phyloP scores from a whole-genome alignment of 2,888 invertebrate genomes.

The Sepiola atlantica region DNA sequence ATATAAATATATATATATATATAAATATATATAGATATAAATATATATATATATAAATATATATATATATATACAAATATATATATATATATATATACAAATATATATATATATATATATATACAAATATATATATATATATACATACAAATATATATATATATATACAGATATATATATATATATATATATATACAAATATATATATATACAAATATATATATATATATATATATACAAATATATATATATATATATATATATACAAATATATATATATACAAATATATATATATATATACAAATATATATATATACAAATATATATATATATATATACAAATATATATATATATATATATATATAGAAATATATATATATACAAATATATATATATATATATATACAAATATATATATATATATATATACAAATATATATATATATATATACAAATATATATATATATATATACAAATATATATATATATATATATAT shows the following conservation, averaged over 20 bases:
- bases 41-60: constrained; percentile 24
- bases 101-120: not conserved
- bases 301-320: not conserved
- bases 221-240: not conserved
- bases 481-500: not conserved
- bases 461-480: not conserved
- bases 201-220: not conserved
- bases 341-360: not conserved
- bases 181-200: not conserved
- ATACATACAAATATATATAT: not conserved
- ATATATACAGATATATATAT: not conserved
- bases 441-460: not conserved
- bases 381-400: not conserved
- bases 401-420: no score
- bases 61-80: not conserved
- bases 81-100: not conserved
- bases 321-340: not conserved
- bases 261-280: not conserved
- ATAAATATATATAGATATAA: no score
- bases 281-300: not conserved
- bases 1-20: no score
- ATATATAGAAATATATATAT: not conserved
- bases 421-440: no score
- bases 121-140: not conserved
- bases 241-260: not conserved